These are phyloP conservation scores for Opisthograptis luteolata DNA, from an alignment of 2,888 invertebrate genomes.

Conservation along the genomic window DNA sequence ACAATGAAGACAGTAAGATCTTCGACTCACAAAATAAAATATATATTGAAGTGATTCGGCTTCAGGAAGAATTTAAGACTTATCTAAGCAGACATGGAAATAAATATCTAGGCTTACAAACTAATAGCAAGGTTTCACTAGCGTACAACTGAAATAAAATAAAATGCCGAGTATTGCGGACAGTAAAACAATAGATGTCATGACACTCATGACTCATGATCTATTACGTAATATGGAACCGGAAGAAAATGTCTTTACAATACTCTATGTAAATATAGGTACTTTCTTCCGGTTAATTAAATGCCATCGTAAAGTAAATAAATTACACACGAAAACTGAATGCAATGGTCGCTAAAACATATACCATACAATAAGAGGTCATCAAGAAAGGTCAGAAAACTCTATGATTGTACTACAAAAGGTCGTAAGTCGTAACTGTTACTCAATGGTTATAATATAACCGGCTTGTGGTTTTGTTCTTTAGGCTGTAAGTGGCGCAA, in stretches of 20 bases:
- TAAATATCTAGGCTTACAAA: no score
- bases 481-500: slow-evolving; percentile 72
- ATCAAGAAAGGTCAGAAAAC: slow-evolving; percentile 5
- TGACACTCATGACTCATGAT: slow-evolving; percentile 9
- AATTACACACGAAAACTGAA: background rate
- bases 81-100: background rate
- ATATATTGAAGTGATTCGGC: no score
- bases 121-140: no score
- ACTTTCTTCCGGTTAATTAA: no score
- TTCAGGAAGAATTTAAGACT: background rate
- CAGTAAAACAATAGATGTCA: slow-evolving; percentile 11
- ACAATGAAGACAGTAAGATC: slow-evolving; percentile 15
- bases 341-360: no score
- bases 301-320: background rate
- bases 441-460: slow-evolving; percentile 33
- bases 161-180: no score
- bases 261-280: no score
- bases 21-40: background rate
- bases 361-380: background rate
- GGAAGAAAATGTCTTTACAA: no score
- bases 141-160: no score
- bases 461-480: slow-evolving; percentile 37
- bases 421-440: slow-evolving; percentile 26
- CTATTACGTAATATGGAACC: slow-evolving; percentile 11
- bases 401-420: slow-evolving; percentile 19